phyloP scores from a whole-genome alignment of 2,113 vertebrate genomes.

The Mormyrus lacerda region DNA sequence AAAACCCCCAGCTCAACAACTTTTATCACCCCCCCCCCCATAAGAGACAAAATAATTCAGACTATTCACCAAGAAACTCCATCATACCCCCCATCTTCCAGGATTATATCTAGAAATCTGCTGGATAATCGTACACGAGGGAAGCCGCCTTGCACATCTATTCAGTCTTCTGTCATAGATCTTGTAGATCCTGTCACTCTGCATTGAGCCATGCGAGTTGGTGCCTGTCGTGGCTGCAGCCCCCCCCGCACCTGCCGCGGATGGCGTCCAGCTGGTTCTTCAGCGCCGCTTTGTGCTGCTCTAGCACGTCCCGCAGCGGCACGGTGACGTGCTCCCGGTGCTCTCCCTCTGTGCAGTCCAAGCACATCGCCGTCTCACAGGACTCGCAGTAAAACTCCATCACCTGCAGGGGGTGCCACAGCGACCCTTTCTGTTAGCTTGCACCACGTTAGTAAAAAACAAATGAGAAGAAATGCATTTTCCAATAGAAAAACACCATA shows the following conservation, averaged over 20 bases:
- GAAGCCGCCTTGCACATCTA: neutral
- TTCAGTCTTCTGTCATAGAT: neutral
- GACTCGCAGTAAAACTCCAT: conserved; percentile 96
- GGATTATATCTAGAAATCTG: neutral
- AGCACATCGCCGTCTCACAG: conserved; percentile 91
- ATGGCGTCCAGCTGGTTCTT: conserved; percentile 85
- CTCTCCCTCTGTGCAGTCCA: conserved; percentile 80
- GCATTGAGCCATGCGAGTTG: neutral
- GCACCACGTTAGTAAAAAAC: neutral
- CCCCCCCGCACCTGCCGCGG: conserved; percentile 62
- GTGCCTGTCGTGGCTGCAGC: neutral
- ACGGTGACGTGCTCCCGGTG: conserved; percentile 84
- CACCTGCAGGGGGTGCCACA: conserved; percentile 61
- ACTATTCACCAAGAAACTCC: neutral
- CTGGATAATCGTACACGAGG: neutral
- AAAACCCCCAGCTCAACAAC: no score
- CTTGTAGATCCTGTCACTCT: neutral
- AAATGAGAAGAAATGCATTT: neutral
- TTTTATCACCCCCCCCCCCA: no score
- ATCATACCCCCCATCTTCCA: neutral
- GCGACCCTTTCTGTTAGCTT: neutral
- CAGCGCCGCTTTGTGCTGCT: conserved; percentile 85
- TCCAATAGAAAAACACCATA: neutral
- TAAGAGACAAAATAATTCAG: neutral
- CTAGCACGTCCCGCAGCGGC: conserved; percentile 78